Base-by-base conservation (phyloP, 2,113 vertebrate species). In the Chaetodon trifascialis region DNA sequence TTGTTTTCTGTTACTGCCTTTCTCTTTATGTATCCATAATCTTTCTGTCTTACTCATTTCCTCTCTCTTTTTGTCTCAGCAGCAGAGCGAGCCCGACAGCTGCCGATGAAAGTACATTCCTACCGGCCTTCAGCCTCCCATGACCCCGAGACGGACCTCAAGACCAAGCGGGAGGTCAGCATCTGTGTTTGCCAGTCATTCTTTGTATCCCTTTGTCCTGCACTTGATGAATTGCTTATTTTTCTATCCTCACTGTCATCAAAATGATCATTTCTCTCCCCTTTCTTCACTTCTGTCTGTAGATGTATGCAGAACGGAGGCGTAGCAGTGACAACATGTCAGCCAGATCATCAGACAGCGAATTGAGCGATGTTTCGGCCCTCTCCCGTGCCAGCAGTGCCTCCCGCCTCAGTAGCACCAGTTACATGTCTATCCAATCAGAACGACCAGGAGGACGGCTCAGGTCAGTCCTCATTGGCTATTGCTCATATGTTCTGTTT, bases 371-470 rank as follows among this genome's bases (percentile, higher is more conserved):
- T 55, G 96, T 95, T 92, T 99, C 98, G 34, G 97, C 96, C 94
- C 93, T 98, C 93, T 99, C 98, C 90, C 95, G 96, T 73, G 97
- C 98, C 96, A 99, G 97, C 96, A 99, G 98, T 96, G 97, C 96
- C 96, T 99, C 98, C 79, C 96, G 97, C 91, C 97, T 99, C 95
- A 99, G 98, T 95, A 99, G 97, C 96, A 97, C 97, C 94, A 99
- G 98, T 95, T 98, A 98, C 95, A 97, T 99, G 97, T 99, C 98
- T 47, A 97, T 99, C 95, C 98, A 98, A 88, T 99, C 98, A 73
- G 98, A 99, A 85, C 95, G 95, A 74, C 98, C 97, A 34, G 93
- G 97, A 63, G 97, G 97, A 85, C 96, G 98, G 77, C 94, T 99
- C 94, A 97, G 98, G 98, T 99, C 93, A 95, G 97, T 77, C 58